Base-by-base conservation (phyloP, 1,140 invertebrate genomes). In the Cydia splendana region DNA sequence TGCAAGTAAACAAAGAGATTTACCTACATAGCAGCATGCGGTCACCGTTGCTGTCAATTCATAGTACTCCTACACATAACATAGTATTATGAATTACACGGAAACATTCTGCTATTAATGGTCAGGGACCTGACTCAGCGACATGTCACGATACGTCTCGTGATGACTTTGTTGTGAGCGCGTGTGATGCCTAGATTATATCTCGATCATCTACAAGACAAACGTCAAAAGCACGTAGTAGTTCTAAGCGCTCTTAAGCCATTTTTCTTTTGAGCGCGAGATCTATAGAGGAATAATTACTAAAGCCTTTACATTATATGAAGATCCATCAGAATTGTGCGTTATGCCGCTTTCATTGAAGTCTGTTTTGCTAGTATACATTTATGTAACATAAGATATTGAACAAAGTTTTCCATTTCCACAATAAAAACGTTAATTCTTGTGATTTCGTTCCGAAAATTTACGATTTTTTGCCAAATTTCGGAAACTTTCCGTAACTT, bases 1-100 rank as follows among this genome's bases (percentile, higher is more conserved):
- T 7, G n/a, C n/a, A 53, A 53, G 4, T 6, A 53, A 18, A 53
- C 51, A 53, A 18, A 53, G 51, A 53, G 5, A 57, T 57, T 24
- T 10, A 24, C 18, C 57, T 12, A 24, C n/a, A 9, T 62, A 62
- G 24, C 7, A 7, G 20, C 57, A 62, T 62, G 10, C 24, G 57
- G n/a, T 42, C 67, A 71, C n/a, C n/a, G 9, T 38, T 45, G 18
- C 28, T 71, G 34, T 18, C 67, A 42, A 38, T 7, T 62, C 18
- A 62, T 62, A 62, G 9, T 12, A 62, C 20, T 57, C 53, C 53
- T 24, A 62, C 57, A 24, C 67, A 71, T 71, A 42, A 71, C 67
- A 71, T 71, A 34, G 65, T 69, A 71, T 71, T 42, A 71, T 71
- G 67, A 71, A 71, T 42, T 34, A 71, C 67, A 38, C 67, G 67